phyloP scores from a whole-genome alignment of 1,140 invertebrate genomes.

The Contarinia nasturtii region DNA sequence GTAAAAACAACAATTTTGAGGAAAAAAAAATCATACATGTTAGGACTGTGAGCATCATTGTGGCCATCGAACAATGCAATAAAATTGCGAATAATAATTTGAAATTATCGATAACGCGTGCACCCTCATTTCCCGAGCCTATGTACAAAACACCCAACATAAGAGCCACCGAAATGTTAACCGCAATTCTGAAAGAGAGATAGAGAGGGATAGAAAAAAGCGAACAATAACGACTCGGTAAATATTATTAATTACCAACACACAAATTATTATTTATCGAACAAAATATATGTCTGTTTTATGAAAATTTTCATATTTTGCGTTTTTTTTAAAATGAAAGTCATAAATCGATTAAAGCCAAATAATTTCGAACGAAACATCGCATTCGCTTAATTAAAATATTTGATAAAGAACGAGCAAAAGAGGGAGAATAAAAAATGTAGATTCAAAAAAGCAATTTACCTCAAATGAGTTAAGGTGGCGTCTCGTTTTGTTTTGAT shows the following conservation, averaged over 20 bases:
- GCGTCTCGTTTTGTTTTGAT: conserved; percentile 56
- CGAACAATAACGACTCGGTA: not conserved
- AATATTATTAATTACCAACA: not conserved
- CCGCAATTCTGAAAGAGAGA: conserved; percentile 39
- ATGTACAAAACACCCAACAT: conserved; percentile 55
- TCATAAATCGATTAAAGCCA: too few relatives aligned
- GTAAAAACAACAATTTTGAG: too few relatives aligned
- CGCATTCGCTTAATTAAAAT: too few relatives aligned
- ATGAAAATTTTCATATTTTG: too few relatives aligned
- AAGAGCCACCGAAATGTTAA: conserved; percentile 48
- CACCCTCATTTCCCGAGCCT: conserved; percentile 45
- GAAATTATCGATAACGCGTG: conserved; percentile 58
- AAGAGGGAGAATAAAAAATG: too few relatives aligned
- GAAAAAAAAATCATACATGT: conserved; percentile 41
- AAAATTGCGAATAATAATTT: conserved; percentile 63
- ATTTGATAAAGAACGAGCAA: too few relatives aligned
- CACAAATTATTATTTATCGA: too few relatives aligned
- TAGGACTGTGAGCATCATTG: conserved; percentile 69
- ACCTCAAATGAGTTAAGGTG: conserved; percentile 66
- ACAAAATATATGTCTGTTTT: not conserved
- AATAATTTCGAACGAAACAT: too few relatives aligned
- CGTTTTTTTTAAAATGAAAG: too few relatives aligned
- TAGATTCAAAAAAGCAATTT: not conserved
- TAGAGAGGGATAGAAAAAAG: too few relatives aligned
- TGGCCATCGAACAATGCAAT: conserved; percentile 68